Evolutionary conservation across 2,888 invertebrate species (phyloP).

Genomic region (Bugulina stolonifera): DNA sequence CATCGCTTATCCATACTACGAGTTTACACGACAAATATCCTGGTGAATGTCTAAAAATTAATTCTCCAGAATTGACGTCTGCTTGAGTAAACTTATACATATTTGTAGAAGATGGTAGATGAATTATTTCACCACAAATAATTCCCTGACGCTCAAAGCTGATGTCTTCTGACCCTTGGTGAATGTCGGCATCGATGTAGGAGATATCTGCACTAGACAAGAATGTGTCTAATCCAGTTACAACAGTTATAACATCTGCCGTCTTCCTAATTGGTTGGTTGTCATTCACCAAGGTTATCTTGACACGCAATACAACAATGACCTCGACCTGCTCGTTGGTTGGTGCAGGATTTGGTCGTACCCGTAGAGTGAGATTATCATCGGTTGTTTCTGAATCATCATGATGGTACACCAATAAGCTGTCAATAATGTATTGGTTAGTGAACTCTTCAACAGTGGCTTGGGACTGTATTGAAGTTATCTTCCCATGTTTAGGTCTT

Average conservation of each 20-base stretch:
- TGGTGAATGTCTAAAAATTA: background rate
- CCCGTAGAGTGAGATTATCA: background rate
- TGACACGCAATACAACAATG: background rate
- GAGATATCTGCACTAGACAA: background rate
- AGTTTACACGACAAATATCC: background rate
- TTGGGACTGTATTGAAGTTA: background rate
- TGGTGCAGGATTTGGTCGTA: background rate
- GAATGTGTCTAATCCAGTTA: background rate
- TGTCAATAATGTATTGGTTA: background rate
- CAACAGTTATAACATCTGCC: background rate
- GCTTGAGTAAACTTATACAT: background rate
- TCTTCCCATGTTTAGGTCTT: background rate
- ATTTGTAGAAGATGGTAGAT: background rate
- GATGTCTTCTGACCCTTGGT: background rate
- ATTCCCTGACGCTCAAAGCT: background rate
- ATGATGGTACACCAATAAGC: background rate
- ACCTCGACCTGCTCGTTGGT: background rate
- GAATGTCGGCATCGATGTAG: conserved; percentile 4
- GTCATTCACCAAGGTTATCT: conserved; percentile 2
- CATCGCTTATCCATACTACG: background rate
- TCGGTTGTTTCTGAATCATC: background rate
- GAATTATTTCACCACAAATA: conserved; percentile 7
- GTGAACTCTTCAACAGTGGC: background rate
- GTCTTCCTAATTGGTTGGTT: background rate
- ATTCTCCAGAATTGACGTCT: background rate